Evolutionary conservation across 2,113 vertebrate species (phyloP), one percentile per base, ranked within the genome.

Genomic region (Vireo altiloquus): DNA sequence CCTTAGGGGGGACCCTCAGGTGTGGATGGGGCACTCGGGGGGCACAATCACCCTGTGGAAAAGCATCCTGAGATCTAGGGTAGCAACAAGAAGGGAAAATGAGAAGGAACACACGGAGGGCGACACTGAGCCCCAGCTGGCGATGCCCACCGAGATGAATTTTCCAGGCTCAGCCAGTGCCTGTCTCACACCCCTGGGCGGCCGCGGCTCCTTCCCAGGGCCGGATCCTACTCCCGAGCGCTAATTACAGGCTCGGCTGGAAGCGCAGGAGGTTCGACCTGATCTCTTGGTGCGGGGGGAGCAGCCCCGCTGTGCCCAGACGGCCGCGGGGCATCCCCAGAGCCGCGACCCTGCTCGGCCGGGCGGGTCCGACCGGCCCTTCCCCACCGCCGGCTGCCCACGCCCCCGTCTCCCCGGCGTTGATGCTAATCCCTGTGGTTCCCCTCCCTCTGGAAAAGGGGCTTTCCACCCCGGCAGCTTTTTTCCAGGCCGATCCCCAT

Each of bases 241-340:
- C n/a, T 95, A 87, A 90, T 96, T 86, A 92, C 91, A 95, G 77
- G 93, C 27, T 50, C 4, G 18, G 44, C 50, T 77, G 15, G 63
- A 37, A 95, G 53, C 0, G 3, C 74, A n/a, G 89, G 93, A 94
- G n/a, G 71, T 23, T 57, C 50, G 24, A 61, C 94, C 68, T 65
- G 94, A 83, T 95, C 60, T 64, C 52, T 30, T 2, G 49, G 46
- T 0, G 23, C 2, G 12, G 75, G 47, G 65, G 80, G 61, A 90
- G 39, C 92, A 47, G 65, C 60, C 82, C 82, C 65, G 4, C 1
- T 39, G 64, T 12, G 60, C 89, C 76, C 79, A 37, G 56, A 60
- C 9, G 10, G 46, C 95, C 19, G 2, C 15, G 8, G 83, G 94
- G 87, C 83, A 60, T 12, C 92, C 80, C 31, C 0, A 39, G 71